Evolutionary conservation across 2,888 invertebrate species (phyloP).

Genomic region (Agriotes lineatus): DNA sequence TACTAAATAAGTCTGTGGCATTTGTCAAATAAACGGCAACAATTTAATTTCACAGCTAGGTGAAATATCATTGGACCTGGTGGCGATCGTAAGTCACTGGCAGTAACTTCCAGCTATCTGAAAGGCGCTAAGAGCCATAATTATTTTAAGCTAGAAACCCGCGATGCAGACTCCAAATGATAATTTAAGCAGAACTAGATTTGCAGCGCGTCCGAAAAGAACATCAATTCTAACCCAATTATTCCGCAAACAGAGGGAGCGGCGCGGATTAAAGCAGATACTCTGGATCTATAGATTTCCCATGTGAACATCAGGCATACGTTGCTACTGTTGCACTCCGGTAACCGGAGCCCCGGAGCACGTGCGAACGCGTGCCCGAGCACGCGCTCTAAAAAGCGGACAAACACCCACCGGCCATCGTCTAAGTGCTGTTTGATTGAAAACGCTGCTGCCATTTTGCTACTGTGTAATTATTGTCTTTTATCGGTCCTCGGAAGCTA

Average conservation of each 20-base stretch:
- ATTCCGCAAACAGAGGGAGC: slow-evolving; percentile 48
- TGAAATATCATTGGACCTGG: too few species aligned
- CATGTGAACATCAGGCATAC: slow-evolving; percentile 53
- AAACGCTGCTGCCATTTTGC: slow-evolving; percentile 40
- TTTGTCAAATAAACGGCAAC: too few species aligned
- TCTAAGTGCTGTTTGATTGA: slow-evolving; percentile 50
- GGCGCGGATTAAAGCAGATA: slow-evolving; percentile 51
- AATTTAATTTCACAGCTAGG: too few species aligned
- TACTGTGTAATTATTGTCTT: slow-evolving; percentile 46
- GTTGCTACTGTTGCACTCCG: slow-evolving; percentile 45
- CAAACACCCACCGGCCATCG: slow-evolving; percentile 53
- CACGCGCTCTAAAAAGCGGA: slow-evolving; percentile 55
- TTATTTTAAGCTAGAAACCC: too few species aligned
- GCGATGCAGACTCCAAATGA: background rate
- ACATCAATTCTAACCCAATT: slow-evolving; percentile 57
- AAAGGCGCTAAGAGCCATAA: too few species aligned
- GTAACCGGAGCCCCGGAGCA: slow-evolving; percentile 54
- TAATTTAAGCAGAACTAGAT: slow-evolving; percentile 34
- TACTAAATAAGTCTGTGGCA: too few species aligned
- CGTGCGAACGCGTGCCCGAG: slow-evolving; percentile 49
- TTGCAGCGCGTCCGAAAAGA: slow-evolving; percentile 47
- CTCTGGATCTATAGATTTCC: slow-evolving; percentile 55
- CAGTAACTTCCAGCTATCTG: too few species aligned
- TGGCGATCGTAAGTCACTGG: too few species aligned
- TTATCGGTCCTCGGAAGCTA: slow-evolving; percentile 28